A percentile compares a stretch with the other conserved stretches of the same genome.
Evolutionary conservation across 2,797 vertebrate species (phyloP).

Genomic region (Fringilla coelebs): DNA sequence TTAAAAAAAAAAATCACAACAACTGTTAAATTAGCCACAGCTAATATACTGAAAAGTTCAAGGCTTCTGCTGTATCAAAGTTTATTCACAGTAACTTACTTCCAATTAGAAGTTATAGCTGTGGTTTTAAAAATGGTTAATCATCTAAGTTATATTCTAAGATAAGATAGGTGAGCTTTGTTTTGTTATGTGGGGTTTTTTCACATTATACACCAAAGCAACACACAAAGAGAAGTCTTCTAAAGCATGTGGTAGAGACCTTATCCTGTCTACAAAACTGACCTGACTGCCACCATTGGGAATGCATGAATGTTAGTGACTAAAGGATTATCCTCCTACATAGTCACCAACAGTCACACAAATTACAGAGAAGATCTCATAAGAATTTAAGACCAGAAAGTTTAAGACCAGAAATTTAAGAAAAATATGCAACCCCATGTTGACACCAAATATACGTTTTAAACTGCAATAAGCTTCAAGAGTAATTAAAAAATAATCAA

Average conservation of each 20-base stretch:
- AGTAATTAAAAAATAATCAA: background rate
- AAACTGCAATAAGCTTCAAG: background rate
- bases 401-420: background rate
- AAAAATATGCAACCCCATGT: background rate
- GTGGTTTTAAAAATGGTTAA: background rate
- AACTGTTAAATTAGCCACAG: background rate
- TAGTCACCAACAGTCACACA: background rate
- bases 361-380: background rate
- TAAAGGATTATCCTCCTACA: background rate
- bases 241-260: background rate
- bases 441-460: background rate
- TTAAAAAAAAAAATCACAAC: background rate
- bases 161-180: background rate
- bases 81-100: background rate
- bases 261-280: background rate
- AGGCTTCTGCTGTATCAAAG: background rate
- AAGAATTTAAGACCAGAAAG: background rate
- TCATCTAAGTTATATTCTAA: background rate
- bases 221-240: background rate
- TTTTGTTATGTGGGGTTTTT: background rate
- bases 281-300: background rate
- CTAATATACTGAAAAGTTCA: background rate
- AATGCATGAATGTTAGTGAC: background rate
- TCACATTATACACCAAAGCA: background rate
- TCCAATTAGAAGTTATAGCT: background rate